Conservation (phyloP, 2,888 invertebrate species). For the Cephus spinipes region DNA sequence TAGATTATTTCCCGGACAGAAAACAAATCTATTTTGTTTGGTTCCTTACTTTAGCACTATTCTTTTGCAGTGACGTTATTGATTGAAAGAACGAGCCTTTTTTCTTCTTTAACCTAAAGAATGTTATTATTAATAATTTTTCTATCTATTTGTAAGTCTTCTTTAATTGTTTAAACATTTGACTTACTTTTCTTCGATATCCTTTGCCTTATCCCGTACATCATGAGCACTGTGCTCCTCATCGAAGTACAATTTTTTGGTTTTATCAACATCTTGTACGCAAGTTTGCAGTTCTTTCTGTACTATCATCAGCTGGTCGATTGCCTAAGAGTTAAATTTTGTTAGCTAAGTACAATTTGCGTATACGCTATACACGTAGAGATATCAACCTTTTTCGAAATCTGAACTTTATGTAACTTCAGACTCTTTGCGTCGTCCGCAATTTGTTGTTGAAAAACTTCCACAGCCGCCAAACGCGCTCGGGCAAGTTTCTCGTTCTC, state of each 20-base stretch:
- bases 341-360: background rate
- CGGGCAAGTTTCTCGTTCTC: conserved; percentile 95
- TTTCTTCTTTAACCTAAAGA: conserved; percentile 88
- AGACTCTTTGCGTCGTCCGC: conserved; percentile 92
- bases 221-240: conserved; percentile 97
- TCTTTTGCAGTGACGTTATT: conserved; percentile 94
- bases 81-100: conserved; percentile 97
- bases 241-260: conserved; percentile 94
- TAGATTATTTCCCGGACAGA: background rate
- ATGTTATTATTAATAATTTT: conserved; percentile 25
- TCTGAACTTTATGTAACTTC: conserved; percentile 84
- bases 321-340: conserved; percentile 70
- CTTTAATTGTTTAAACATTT: background rate
- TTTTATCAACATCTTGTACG: conserved; percentile 92
- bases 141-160: background rate
- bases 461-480: conserved; percentile 91
- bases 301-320: conserved; percentile 85
- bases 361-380: background rate
- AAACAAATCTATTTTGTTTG: background rate
- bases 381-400: conserved; percentile 77
- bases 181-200: conserved; percentile 90
- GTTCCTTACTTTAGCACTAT: conserved; percentile 89
- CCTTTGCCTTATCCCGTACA: conserved; percentile 93
- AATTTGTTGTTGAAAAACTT: conserved; percentile 94
- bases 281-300: conserved; percentile 91